phyloP scores from a whole-genome alignment of 2,113 vertebrate genomes.

The Brachypteracias leptosomus region DNA sequence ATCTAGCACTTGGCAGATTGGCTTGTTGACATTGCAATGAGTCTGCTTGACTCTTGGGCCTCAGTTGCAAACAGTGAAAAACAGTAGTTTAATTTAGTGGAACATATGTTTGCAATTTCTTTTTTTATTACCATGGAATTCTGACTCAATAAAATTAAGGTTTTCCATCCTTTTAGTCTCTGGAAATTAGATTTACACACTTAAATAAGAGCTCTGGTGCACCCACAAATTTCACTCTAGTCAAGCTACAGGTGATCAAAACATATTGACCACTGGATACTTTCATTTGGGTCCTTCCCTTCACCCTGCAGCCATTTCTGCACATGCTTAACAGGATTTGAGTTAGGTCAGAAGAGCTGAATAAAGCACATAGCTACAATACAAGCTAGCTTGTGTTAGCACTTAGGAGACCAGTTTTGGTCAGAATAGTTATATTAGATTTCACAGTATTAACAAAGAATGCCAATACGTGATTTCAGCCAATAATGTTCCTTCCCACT shows the following conservation, averaged over 20 bases:
- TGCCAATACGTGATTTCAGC: neutral
- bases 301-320: neutral
- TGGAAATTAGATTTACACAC: neutral
- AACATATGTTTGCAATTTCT: neutral
- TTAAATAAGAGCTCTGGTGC: neutral
- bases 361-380: neutral
- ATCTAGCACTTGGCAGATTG: neutral
- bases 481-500: neutral
- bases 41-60: neutral
- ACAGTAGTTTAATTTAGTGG: neutral
- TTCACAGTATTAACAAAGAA: neutral
- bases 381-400: neutral
- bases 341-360: neutral
- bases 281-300: neutral
- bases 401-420: neutral
- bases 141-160: neutral
- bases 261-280: neutral
- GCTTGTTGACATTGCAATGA: neutral
- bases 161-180: neutral
- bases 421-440: neutral
- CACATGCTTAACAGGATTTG: neutral
- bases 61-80: neutral
- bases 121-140: neutral
- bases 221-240: neutral
- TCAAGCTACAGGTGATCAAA: neutral